These are phyloP conservation scores for Ormyrus nitidulus DNA, from an alignment of 2,888 invertebrate species.

Conservation along the genomic window DNA sequence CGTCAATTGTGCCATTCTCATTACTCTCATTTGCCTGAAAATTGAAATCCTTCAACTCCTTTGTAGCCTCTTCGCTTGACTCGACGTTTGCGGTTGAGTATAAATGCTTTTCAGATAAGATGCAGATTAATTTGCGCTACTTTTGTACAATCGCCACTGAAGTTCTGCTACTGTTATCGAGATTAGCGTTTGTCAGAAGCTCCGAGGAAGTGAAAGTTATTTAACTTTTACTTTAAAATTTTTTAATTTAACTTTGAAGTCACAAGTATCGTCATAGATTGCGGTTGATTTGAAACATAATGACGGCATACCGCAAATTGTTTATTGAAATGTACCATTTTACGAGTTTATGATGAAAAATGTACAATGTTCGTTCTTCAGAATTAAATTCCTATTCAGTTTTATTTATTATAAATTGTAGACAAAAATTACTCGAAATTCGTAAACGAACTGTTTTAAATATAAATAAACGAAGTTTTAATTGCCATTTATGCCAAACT, in stretches of 20 bases:
- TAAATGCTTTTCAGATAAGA: neutral
- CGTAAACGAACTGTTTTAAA: too few relatives aligned
- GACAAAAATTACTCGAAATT: too few relatives aligned
- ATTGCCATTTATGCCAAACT: conserved; percentile 22
- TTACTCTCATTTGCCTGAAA: conserved; percentile 38
- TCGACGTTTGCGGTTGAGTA: neutral
- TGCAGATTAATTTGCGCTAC: neutral
- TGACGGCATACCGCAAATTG: too few relatives aligned
- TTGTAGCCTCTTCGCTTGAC: neutral
- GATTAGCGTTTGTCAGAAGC: neutral
- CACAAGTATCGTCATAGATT: neutral
- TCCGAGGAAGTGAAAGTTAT: conserved; percentile 12
- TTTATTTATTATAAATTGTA: too few relatives aligned
- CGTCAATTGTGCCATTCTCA: conserved; percentile 27
- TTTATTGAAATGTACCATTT: too few relatives aligned
- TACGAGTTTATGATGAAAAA: too few relatives aligned
- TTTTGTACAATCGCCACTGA: neutral
- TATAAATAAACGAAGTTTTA: neutral
- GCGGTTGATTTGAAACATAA: neutral
- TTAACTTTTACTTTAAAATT: neutral
- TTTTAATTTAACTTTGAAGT: too few relatives aligned
- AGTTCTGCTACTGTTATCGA: neutral
- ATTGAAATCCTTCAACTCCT: conserved; percentile 22
- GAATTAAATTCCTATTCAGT: too few relatives aligned
- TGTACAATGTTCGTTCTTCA: too few relatives aligned